Percentiles rank a stretch among this genome's conserved stretches.
Conservation (phyloP, 1,140 invertebrate genomes). For the Drosophila aff. region DNA sequence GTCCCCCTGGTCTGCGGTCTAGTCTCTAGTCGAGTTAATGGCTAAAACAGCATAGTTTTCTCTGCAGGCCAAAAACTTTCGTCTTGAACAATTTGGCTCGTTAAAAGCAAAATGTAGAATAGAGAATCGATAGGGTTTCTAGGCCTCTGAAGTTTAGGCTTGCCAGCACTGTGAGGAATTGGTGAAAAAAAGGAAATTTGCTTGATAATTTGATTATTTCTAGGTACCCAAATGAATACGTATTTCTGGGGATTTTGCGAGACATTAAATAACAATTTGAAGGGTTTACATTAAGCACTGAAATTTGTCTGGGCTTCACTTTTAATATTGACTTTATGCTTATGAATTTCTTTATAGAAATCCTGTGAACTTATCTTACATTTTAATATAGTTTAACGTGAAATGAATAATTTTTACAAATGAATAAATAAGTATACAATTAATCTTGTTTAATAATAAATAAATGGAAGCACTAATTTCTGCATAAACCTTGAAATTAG, state of each 20-base stretch:
- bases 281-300: not conserved
- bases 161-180: not conserved
- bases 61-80: slow-evolving; percentile 21
- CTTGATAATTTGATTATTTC: fast-evolving
- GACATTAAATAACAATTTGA: not conserved
- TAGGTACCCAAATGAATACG: not conserved
- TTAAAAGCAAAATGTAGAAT: slow-evolving; percentile 50
- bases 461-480: too few species aligned
- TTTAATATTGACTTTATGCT: not conserved
- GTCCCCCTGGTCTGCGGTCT: not conserved
- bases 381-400: too few species aligned
- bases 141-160: not conserved
- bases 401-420: too few species aligned
- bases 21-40: not conserved
- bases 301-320: not conserved
- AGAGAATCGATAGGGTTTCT: slow-evolving; percentile 19
- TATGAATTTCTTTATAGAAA: not conserved
- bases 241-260: not conserved
- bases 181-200: not conserved
- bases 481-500: not conserved
- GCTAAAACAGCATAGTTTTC: slow-evolving; percentile 5
- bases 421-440: too few species aligned
- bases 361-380: not conserved
- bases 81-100: slow-evolving; percentile 52
- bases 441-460: too few species aligned